Evolutionary conservation across 1,140 invertebrate species (phyloP), one percentile per base, ranked within the genome.

Genomic region (Plectus sambesii): DNA sequence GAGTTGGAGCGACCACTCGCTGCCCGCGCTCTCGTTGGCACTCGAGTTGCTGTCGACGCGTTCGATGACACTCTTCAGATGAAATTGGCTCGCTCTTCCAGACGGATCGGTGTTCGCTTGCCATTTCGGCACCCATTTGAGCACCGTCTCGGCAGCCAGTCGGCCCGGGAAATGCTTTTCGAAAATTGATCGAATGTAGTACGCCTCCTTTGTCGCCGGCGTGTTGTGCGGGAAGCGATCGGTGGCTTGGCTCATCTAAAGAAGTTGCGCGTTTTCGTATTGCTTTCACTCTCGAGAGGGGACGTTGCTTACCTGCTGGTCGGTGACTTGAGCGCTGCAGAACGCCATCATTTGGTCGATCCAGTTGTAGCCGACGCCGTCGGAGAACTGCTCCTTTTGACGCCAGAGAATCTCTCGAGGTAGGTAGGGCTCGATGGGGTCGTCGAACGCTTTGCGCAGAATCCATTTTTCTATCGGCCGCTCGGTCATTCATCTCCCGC

Each of bases 351-450:
- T 47, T 30, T 50, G 26, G 40, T 69, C 64, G 47, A 69, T 67
- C 66, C 66, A 67, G 19, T 39, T 49, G 54, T 67, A 67, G 15
- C 67, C 67, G 33, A 67, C 67, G 9, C 65, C 65, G 41, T 67
- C 65, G 17, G 66, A 69, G 47, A 67, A 67, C 36, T 69, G 66
- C 39, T 67, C 65, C 45, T 67, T 67, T 44, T 69, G 60, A 19
- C 61, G 48, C 63, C 61, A 63, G n/a, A 67, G 51, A 38, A 67
- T 61, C 12, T 68, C 62, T 19, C 52, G 41, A 23, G 65, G 65
- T 27, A 67, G 47, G 42, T 62, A 69, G 8, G 58, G 58, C 15
- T 69, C 53, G 17, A 65, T 62, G 39, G 49, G 38, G 19, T 49
- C 40, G 42, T 67, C 64, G 46, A 67, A 67, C 9, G 64, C 66